Evolutionary conservation across 2,797 vertebrate species (phyloP).

Genomic region (Poecilia wingei): DNA sequence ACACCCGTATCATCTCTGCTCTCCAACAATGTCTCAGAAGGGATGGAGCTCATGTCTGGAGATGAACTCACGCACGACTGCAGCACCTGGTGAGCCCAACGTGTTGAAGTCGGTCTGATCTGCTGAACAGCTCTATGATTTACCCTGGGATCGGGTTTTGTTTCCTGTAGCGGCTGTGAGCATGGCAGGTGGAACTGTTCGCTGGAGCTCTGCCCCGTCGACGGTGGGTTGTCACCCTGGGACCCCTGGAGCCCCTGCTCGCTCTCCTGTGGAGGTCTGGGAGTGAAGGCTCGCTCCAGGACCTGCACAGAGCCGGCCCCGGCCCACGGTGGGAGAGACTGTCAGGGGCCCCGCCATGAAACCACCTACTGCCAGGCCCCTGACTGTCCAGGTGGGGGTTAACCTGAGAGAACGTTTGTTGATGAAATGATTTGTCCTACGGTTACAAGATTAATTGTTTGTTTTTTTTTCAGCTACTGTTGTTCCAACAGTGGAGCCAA

Average conservation of each 20-base stretch:
- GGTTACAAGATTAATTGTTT: neutral
- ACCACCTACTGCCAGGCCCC: conserved; percentile 84
- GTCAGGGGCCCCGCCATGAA: conserved; percentile 78
- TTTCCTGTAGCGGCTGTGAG: conserved; percentile 77
- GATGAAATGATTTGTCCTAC: neutral
- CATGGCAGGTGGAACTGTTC: conserved; percentile 85
- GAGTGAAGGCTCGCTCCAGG: conserved; percentile 81
- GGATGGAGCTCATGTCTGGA: conserved; percentile 81
- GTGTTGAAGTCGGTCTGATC: neutral
- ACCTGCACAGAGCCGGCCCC: conserved; percentile 77
- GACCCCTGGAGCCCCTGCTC: conserved; percentile 85
- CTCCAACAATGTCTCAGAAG: conserved; percentile 66
- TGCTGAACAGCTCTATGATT: neutral
- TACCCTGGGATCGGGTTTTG: neutral
- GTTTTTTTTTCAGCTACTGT: conserved; percentile 60
- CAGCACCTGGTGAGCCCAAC: conserved; percentile 82
- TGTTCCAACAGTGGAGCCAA: conserved; percentile 75
- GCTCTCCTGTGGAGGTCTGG: conserved; percentile 85
- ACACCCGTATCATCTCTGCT: conserved; percentile 38
- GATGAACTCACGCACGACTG: conserved; percentile 79
- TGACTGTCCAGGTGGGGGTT: conserved; percentile 81
- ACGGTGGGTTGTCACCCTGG: conserved; percentile 82
- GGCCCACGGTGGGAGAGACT: conserved; percentile 77
- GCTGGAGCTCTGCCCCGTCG: conserved; percentile 72
- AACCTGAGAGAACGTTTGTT: fast-evolving